Evolutionary conservation across 2,888 invertebrate species (phyloP).

Genomic region (Drepanosiphum platanoidis): DNA sequence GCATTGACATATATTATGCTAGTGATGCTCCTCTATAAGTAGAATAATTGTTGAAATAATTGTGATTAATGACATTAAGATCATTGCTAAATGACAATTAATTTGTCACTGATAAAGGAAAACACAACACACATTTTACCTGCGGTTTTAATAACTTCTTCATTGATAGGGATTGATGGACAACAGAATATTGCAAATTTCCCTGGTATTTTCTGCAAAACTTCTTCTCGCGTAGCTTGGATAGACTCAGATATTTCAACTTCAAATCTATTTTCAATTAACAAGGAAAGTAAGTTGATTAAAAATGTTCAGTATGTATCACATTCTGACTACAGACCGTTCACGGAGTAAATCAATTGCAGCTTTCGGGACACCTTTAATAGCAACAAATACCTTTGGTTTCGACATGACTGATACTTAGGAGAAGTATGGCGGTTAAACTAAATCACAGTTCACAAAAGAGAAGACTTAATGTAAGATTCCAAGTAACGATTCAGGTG

Average conservation of each 20-base stretch:
- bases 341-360: constrained; percentile 41
- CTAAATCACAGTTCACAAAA: too few relatives aligned
- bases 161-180: constrained; percentile 41
- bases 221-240: constrained; percentile 33
- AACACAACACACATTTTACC: constrained; percentile 8
- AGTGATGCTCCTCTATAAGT: too few relatives aligned
- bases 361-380: constrained; percentile 35
- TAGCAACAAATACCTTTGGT: constrained; percentile 40
- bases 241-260: constrained; percentile 30
- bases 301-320: neutral
- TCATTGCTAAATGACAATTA: neutral
- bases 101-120: neutral
- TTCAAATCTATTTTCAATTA: constrained; percentile 58
- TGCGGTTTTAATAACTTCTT: constrained; percentile 60
- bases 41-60: too few relatives aligned
- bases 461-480: too few relatives aligned
- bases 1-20: too few relatives aligned
- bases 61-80: neutral
- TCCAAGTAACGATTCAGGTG: too few relatives aligned
- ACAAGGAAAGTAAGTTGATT: neutral
- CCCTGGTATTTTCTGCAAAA: constrained; percentile 57
- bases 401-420: constrained; percentile 14
- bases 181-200: constrained; percentile 53
- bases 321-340: constrained; percentile 33
- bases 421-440: too few relatives aligned